These are phyloP conservation scores for Dilophus febrilis DNA, from an alignment of 2,888 invertebrate species.

Conservation along the genomic window DNA sequence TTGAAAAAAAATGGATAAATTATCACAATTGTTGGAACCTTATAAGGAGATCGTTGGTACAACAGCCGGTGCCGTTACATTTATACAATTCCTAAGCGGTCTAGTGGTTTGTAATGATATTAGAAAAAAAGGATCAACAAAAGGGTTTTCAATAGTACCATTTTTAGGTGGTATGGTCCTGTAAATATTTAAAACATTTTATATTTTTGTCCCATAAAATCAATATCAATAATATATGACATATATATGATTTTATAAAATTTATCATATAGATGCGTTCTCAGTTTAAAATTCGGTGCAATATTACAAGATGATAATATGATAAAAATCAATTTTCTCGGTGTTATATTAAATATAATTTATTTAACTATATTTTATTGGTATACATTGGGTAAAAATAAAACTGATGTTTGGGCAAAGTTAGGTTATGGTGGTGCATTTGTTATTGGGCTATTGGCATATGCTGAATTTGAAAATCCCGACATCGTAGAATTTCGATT, in stretches of 20 bases:
- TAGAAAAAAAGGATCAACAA: slow-evolving; percentile 46
- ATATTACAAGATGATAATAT: slow-evolving; percentile 57
- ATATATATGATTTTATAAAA: too few relatives aligned
- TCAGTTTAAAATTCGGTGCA: slow-evolving; percentile 52
- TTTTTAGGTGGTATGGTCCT: slow-evolving; percentile 61
- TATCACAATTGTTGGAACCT: slow-evolving; percentile 38
- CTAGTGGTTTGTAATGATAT: slow-evolving; percentile 57
- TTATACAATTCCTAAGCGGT: slow-evolving; percentile 70
- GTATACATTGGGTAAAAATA: slow-evolving; percentile 38
- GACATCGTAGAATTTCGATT: slow-evolving; percentile 47
- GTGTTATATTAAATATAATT: slow-evolving; percentile 45
- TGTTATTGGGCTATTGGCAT: slow-evolving; percentile 40
- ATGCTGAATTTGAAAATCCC: slow-evolving; percentile 46
- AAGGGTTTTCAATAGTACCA: slow-evolving; percentile 46
- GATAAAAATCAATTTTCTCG: slow-evolving; percentile 61
- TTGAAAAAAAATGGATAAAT: slow-evolving; percentile 34
- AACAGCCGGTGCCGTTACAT: slow-evolving; percentile 56
- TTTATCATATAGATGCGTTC: slow-evolving; percentile 40
- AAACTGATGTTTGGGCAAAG: slow-evolving; percentile 36
- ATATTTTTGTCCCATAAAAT: too few relatives aligned
- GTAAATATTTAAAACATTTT: slow-evolving; percentile 36
- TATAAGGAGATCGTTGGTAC: slow-evolving; percentile 49
- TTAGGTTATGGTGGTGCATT: slow-evolving; percentile 38
- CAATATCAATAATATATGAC: too few relatives aligned
- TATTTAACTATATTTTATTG: slow-evolving; percentile 51